phyloP scores from a whole-genome alignment of 2,888 invertebrate species.

The Rhagophthalmus giganteus region DNA sequence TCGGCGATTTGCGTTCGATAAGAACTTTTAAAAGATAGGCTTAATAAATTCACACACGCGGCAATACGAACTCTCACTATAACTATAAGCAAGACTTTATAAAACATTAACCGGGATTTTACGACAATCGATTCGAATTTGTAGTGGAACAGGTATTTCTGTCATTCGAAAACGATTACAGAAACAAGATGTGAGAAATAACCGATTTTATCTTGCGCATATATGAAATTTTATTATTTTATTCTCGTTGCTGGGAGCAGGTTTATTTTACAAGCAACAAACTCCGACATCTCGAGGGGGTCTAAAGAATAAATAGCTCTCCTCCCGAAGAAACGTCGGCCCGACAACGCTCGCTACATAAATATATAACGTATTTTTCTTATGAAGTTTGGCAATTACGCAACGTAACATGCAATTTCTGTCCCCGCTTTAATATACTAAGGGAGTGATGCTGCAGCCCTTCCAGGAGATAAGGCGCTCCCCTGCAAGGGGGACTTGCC shows the following conservation, averaged over 20 bases:
- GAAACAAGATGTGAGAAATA: constrained; percentile 27
- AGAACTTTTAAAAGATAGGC: constrained; percentile 5
- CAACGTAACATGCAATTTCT: constrained; percentile 40
- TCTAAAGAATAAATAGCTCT: constrained; percentile 18
- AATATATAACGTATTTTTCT: constrained; percentile 33
- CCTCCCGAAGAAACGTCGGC: constrained; percentile 3
- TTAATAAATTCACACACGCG: constrained; percentile 14
- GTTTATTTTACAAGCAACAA: constrained; percentile 5
- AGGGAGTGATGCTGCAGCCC: constrained; percentile 35
- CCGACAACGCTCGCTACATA: constrained; percentile 17
- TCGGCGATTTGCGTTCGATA: constrained; percentile 9
- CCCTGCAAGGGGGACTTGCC: constrained; percentile 36
- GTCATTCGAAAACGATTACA: constrained; percentile 28
- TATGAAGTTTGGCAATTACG: constrained; percentile 38
- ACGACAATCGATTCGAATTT: constrained; percentile 16
- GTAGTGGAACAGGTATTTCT: constrained; percentile 27
- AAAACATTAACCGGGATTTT: constrained; percentile 18
- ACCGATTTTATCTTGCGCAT: constrained; percentile 27
- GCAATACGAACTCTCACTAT: constrained; percentile 1
- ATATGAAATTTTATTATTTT: constrained; percentile 27
- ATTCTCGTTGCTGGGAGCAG: neutral
- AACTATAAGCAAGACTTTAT: constrained; percentile 1
- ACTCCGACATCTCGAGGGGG: constrained; percentile 8
- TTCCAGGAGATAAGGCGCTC: constrained; percentile 33
- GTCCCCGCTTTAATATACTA: constrained; percentile 43